Conservation (phyloP, 2,888 invertebrate species). For the Odontocolon sp. region DNA sequence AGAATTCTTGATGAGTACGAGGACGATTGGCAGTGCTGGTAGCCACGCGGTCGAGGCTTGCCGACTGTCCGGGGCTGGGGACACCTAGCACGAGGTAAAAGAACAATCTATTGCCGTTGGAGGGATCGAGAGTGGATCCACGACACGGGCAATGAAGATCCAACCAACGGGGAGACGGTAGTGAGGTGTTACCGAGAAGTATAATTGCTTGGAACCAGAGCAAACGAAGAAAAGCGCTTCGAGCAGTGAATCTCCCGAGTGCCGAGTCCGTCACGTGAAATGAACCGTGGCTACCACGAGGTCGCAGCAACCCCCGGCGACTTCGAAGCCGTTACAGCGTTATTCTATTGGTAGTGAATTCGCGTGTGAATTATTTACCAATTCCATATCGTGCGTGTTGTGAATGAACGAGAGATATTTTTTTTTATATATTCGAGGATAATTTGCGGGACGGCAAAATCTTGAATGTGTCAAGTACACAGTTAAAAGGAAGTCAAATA, state of each 20-base stretch:
- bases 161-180: slow-evolving; percentile 12
- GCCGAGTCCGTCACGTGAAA: slow-evolving; percentile 16
- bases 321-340: slow-evolving; percentile 10
- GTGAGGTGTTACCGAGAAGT: slow-evolving; percentile 32
- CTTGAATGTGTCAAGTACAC: not conserved
- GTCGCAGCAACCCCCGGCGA: slow-evolving; percentile 36
- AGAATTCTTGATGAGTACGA: slow-evolving; percentile 69
- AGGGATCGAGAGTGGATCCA: not conserved
- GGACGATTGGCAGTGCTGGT: slow-evolving; percentile 64
- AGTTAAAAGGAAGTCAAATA: not conserved
- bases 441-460: not conserved
- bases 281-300: slow-evolving; percentile 25
- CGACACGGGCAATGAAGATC: slow-evolving; percentile 24
- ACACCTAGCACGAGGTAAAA: slow-evolving; percentile 68
- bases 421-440: not conserved
- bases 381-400: slow-evolving; percentile 19
- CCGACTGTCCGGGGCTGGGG: slow-evolving; percentile 60
- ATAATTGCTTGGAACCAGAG: not conserved
- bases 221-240: not conserved
- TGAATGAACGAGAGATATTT: slow-evolving; percentile 8
- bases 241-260: not conserved
- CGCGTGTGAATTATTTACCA: slow-evolving; percentile 28
- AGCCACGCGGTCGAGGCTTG: slow-evolving; percentile 68
- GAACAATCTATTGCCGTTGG: not conserved
- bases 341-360: not conserved